Conservation (phyloP, 2,113 vertebrate species). For the Hippocampus mohnikei region DNA sequence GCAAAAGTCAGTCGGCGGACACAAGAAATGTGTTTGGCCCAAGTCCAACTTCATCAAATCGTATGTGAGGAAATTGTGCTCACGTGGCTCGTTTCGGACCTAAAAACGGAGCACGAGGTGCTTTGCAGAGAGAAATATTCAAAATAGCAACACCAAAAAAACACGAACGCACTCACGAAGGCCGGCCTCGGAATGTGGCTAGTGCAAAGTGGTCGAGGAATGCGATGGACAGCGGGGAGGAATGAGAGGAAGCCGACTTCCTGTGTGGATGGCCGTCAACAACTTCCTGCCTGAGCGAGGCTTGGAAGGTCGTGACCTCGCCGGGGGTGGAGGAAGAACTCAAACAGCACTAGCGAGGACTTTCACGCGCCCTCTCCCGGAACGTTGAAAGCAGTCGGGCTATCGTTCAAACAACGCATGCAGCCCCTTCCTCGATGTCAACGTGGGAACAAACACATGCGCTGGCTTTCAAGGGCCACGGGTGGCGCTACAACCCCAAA, state of each 20-base stretch:
- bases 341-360: neutral
- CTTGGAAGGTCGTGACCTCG: neutral
- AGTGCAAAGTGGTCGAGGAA: neutral
- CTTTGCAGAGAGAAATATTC: no score
- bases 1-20: neutral
- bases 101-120: no score
- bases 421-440: neutral
- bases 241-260: neutral
- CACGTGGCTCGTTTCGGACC: no score
- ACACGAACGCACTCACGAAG: no score
- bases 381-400: neutral
- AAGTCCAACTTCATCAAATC: no score
- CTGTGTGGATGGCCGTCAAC: conserved; percentile 1
- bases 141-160: no score
- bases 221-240: neutral
- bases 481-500: neutral
- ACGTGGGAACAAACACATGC: neutral
- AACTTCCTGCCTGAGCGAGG: conserved; percentile 3
- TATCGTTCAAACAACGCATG: neutral
- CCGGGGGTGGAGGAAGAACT: neutral
- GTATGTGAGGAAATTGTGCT: no score
- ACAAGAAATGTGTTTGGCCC: no score
- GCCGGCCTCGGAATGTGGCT: neutral
- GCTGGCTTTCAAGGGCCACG: neutral
- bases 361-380: neutral